Evolutionary conservation across 2,797 vertebrate genomes (phyloP), one percentile per base, ranked within the genome.

Genomic region (Phoebastria nigripes): DNA sequence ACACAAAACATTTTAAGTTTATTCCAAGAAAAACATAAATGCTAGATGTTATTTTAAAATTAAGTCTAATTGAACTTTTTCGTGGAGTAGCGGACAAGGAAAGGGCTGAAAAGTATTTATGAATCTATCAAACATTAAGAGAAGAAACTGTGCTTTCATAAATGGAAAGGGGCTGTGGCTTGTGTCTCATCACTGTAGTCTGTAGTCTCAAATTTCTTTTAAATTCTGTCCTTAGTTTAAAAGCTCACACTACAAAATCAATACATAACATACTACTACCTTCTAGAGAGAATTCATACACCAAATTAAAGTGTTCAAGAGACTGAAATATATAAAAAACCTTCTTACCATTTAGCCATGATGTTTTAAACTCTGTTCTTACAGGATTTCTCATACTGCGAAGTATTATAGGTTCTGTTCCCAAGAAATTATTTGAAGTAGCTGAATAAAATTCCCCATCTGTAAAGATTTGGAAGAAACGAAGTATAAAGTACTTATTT

Each of bases 401-500:
- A 33, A 98, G 96, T 71, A 98, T 90, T 87, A 98, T 97, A 12
- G 98, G 98, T 96, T 98, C 98, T 5, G 98, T 98, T 89, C 98
- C 98, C 98, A 98, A 97, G 94, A 99, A 99, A 94, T 99, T 99
- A 95, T 98, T 98, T 59, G 98, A 98, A 66, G 98, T 98, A 71
- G 98, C 98, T 39, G 98, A 98, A 95, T 98, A 99, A 95, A 98
- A 97, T 91, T 98, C 98, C 85, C 97, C 98, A 96, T 98, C 98
- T 99, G 94, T 33, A 66, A 82, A 72, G 41, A 78, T 61, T 47
- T 41, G 47, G 28, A 84, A 63, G 18, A 87, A 76, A 81, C 21
- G 59, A 79, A 62, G 37, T 51, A 44, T 18, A 18, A 49, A 18
- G 29, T 51, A 22, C 12, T 42, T 89, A 20, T 49, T 65, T 59